phyloP scores from a whole-genome alignment of 2,888 invertebrate genomes.

The Chrysopilus asiliformis region DNA sequence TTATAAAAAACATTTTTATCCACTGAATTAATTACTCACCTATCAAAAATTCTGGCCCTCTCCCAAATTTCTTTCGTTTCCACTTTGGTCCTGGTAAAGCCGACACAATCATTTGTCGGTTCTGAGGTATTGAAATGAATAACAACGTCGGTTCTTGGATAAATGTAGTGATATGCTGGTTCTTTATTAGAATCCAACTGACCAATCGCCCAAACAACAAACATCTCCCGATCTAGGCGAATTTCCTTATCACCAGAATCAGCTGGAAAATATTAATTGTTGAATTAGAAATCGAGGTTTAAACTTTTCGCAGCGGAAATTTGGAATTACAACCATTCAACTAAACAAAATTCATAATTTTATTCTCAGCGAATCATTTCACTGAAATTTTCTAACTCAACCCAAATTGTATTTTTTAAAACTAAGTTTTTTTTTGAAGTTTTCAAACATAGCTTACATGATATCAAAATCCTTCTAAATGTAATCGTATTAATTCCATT shows the following conservation, averaged over 20 bases:
- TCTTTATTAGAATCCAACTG: conserved; percentile 60
- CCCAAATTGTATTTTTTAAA: neutral
- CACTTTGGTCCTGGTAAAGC: conserved; percentile 45
- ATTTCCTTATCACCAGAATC: conserved; percentile 66
- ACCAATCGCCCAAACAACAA: conserved; percentile 75
- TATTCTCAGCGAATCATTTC: too few relatives aligned
- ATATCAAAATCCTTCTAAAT: conserved; percentile 60
- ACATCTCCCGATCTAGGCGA: conserved; percentile 46
- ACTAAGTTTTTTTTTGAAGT: conserved; percentile 14
- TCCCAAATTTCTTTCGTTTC: conserved; percentile 42
- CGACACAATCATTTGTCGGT: conserved; percentile 55
- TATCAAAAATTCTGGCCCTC: conserved; percentile 49
- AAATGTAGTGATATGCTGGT: conserved; percentile 71
- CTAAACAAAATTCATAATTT: too few relatives aligned
- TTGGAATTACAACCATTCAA: too few relatives aligned
- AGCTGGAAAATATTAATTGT: conserved; percentile 37
- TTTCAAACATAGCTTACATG: too few relatives aligned
- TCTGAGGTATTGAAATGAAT: conserved; percentile 53
- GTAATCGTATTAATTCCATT: conserved; percentile 68
- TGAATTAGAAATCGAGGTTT: neutral
- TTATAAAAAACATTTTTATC: neutral
- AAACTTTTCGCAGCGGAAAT: too few relatives aligned
- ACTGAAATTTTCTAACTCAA: too few relatives aligned
- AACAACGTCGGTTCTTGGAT: conserved; percentile 55
- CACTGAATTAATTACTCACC: conserved; percentile 23